phyloP scores from a whole-genome alignment of 2,888 invertebrate species.

The Allacma fusca region DNA sequence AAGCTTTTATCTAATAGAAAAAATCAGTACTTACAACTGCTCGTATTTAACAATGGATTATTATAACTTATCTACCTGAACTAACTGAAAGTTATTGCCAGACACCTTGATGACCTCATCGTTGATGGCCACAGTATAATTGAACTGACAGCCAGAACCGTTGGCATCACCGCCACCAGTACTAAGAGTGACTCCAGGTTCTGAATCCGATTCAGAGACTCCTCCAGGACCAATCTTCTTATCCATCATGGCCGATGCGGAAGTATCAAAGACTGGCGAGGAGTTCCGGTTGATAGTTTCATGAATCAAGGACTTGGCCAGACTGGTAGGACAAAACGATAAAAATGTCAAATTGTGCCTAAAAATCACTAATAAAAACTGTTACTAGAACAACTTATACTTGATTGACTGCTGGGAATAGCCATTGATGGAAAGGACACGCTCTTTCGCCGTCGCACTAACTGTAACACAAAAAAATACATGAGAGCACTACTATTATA shows the following conservation, averaged over 20 bases:
- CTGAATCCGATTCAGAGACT: not conserved
- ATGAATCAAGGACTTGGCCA: slow-evolving; percentile 91
- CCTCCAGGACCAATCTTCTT: slow-evolving; percentile 14
- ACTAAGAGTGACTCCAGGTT: not conserved
- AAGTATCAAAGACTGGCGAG: slow-evolving; percentile 74
- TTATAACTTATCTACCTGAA: slow-evolving; percentile 70
- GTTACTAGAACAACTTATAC: slow-evolving; percentile 68
- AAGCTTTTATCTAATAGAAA: no score
- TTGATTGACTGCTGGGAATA: slow-evolving; percentile 91
- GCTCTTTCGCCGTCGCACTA: slow-evolving; percentile 91
- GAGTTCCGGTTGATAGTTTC: slow-evolving; percentile 95
- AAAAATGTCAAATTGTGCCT: not conserved
- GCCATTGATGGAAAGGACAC: slow-evolving; percentile 94
- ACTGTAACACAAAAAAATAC: slow-evolving; percentile 69
- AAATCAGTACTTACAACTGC: no score
- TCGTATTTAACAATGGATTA: no score
- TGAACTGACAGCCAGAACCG: slow-evolving; percentile 68
- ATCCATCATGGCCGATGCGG: slow-evolving; percentile 68
- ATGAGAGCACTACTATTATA: not conserved
- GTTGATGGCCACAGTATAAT: slow-evolving; percentile 85
- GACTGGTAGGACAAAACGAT: slow-evolving; percentile 68
- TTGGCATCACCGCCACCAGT: slow-evolving; percentile 20
- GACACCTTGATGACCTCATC: slow-evolving; percentile 85
- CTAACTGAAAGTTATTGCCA: slow-evolving; percentile 75
- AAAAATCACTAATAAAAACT: slow-evolving; percentile 25